Evolutionary conservation across 2,888 invertebrate genomes (phyloP), one percentile per base, ranked within the genome.

Genomic region (Eucriotettix oculatus): DNA sequence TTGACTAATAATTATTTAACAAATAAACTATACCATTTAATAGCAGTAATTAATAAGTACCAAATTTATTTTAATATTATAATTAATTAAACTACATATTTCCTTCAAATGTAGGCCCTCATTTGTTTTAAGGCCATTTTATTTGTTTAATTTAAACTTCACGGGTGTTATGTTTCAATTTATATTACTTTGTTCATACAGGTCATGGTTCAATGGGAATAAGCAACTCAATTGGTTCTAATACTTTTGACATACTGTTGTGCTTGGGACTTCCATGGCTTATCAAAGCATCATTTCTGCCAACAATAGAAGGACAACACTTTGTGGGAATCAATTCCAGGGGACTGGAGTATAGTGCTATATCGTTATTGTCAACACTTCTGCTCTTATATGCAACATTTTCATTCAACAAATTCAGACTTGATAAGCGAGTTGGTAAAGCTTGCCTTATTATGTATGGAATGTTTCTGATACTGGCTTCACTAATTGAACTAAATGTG

Each of bases 151-250:
- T 29, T 16, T 40, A 3, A 56, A 56, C 11, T 14, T 9, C 5
- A 16, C 42, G 7, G 12, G 10, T 16, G 1, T 41, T 7, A n/a
- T 5, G 5, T 3, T 2, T 12, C 10, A 40, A n/a, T 16, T n/a
- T 44, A 54, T 7, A 64, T 62, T 59, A 61, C 70, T 71, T 29
- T 48, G 48, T 48, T 12, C 9, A 14, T n/a, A 56, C 73, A 90
- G 90, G 90, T 64, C 87, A 90, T 69, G 90, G 90, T 60, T 89
- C 90, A 48, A 92, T 92, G 91, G 92, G 91, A 17, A 88, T 92
- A 66, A 90, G 90, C 72, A 92, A 91, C 73, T 90, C 91, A 3
- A 88, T 92, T 68, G 91, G 91, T 58, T 91, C 90, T 41, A 92
- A 92, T 71, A 90, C 91, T 1, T 92, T 92, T 71, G 91, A 91